Percentiles rank a stretch among this genome's conserved stretches.
Evolutionary conservation across 2,888 invertebrate species (phyloP).

Genomic region (Cantharis rustica): DNA sequence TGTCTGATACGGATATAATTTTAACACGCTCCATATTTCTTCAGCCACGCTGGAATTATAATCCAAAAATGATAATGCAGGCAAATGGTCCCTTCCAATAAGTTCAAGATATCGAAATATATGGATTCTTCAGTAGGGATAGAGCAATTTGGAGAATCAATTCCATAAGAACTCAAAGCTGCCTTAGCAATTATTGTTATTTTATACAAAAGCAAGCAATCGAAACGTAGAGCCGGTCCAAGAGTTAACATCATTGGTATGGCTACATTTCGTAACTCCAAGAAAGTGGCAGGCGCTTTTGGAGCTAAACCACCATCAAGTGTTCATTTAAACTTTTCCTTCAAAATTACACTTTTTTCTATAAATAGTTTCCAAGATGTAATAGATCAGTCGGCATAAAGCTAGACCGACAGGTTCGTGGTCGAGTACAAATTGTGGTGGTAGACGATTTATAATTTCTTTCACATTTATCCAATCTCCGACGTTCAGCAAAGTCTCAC

Average conservation of each 20-base stretch:
- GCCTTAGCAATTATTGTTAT: slow-evolving; percentile 63
- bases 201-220: slow-evolving; percentile 91
- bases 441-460: slow-evolving; percentile 78
- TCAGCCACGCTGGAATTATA: slow-evolving; percentile 96
- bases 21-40: slow-evolving; percentile 91
- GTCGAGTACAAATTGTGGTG: slow-evolving; percentile 78
- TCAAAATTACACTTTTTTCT: slow-evolving; percentile 76
- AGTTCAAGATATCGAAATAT: slow-evolving; percentile 82
- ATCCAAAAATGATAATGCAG: slow-evolving; percentile 88
- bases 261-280: slow-evolving; percentile 74
- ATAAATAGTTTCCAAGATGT: slow-evolving; percentile 86
- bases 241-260: slow-evolving; percentile 85
- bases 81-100: slow-evolving; percentile 90
- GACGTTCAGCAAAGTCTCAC: slow-evolving; percentile 84
- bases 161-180: slow-evolving; percentile 45
- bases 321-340: slow-evolving; percentile 68
- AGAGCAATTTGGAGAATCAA: slow-evolving; percentile 42
- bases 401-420: slow-evolving; percentile 79
- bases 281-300: slow-evolving; percentile 68
- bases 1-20: slow-evolving; percentile 84
- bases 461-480: slow-evolving; percentile 91
- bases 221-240: slow-evolving; percentile 86
- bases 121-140: slow-evolving; percentile 60
- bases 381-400: slow-evolving; percentile 79
- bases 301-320: slow-evolving; percentile 68